phyloP scores from a whole-genome alignment of 2,888 invertebrate species.

The Rhopalosiphum nymphaeae region DNA sequence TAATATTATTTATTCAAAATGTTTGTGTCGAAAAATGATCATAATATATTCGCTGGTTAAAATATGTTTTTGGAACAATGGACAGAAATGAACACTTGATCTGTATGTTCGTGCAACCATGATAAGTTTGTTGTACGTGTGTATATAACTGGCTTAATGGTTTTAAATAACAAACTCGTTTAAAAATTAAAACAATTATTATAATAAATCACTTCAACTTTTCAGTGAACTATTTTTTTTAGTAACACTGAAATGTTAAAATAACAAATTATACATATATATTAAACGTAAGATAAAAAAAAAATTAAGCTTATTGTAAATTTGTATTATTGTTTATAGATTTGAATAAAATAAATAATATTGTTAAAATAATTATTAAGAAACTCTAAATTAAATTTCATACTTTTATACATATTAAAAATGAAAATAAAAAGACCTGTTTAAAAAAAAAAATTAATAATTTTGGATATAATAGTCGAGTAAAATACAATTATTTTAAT shows the following conservation, averaged over 20 bases:
- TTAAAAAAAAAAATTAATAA: neutral
- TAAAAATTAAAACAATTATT: neutral
- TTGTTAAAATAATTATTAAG: neutral
- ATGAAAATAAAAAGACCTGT: neutral
- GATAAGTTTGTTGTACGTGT: neutral
- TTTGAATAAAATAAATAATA: neutral
- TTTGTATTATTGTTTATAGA: neutral
- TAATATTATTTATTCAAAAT: neutral
- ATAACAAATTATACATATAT: neutral
- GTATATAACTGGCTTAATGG: neutral
- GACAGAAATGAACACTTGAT: slow-evolving; percentile 35
- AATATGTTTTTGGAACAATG: slow-evolving; percentile 43
- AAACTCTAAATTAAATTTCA: neutral
- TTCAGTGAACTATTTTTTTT: neutral
- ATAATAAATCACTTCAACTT: neutral
- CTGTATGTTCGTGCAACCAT: slow-evolving; percentile 51
- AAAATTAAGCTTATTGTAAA: neutral
- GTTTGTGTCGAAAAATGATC: neutral
- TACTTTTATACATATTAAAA: neutral
- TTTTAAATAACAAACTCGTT: neutral
- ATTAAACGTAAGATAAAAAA: neutral
- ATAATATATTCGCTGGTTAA: neutral
- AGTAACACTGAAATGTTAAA: neutral
- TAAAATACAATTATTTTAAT: neutral
- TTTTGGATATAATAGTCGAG: neutral